These are phyloP conservation scores for Eulemur macaco DNA, from an alignment of 2,113 vertebrate species.

Conservation along the genomic window DNA sequence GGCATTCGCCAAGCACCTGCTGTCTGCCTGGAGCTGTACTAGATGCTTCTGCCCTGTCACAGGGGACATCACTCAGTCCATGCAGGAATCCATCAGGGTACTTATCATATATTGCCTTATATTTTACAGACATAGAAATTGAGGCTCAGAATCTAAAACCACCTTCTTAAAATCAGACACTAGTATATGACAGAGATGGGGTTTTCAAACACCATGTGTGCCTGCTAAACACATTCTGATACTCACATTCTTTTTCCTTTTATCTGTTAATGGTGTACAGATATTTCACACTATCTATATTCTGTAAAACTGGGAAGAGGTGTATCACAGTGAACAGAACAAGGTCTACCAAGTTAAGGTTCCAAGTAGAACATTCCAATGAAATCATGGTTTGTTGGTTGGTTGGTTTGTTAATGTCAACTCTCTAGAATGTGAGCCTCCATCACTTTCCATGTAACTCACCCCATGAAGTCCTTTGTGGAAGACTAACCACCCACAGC, in stretches of 20 bases:
- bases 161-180: background rate
- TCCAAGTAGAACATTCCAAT: background rate
- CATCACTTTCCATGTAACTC: background rate
- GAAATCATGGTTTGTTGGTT: background rate
- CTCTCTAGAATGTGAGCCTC: background rate
- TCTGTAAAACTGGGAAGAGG: background rate
- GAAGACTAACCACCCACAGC: background rate
- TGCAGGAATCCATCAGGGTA: accelerated
- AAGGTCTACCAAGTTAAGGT: background rate
- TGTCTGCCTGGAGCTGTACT: accelerated
- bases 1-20: accelerated
- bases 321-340: accelerated
- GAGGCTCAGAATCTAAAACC: background rate
- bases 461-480: background rate
- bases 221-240: background rate
- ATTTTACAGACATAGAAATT: accelerated
- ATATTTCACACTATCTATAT: accelerated
- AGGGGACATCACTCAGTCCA: accelerated
- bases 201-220: background rate
- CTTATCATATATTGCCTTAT: accelerated
- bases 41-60: accelerated
- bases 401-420: background rate
- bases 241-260: background rate
- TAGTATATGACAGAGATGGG: background rate
- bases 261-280: background rate